Percentiles rank a stretch among this genome's conserved stretches.
Evolutionary conservation across 2,113 vertebrate species (phyloP).

Genomic region (Syngnathus scovelli): DNA sequence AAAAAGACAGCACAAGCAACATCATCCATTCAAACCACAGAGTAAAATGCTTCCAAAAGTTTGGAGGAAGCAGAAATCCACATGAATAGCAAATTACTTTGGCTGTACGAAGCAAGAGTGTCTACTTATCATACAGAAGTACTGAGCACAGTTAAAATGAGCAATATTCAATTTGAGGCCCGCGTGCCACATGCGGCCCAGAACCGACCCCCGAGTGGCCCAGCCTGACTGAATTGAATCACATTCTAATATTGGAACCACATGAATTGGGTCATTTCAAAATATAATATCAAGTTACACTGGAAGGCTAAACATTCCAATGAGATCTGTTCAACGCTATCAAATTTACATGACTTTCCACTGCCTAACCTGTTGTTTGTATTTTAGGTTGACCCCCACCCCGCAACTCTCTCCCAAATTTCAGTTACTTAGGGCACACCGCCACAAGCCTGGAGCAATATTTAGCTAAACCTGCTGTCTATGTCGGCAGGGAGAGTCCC

Average conservation of each 20-base stretch:
- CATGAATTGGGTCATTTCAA: slow-evolving; percentile 57
- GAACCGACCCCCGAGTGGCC: no score
- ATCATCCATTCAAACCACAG: slow-evolving; percentile 8
- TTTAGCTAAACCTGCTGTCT: slow-evolving; percentile 79
- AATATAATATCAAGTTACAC: slow-evolving; percentile 22
- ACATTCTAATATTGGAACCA: slow-evolving; percentile 44
- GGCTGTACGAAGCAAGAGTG: slow-evolving; percentile 32
- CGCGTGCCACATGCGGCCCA: no score
- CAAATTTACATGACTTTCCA: slow-evolving; percentile 21
- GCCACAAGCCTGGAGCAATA: slow-evolving; percentile 73
- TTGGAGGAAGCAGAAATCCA: slow-evolving; percentile 10
- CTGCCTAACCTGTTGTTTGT: slow-evolving; percentile 20
- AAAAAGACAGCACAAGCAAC: slow-evolving; percentile 23
- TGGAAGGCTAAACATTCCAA: slow-evolving; percentile 17
- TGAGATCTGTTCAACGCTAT: slow-evolving; percentile 19
- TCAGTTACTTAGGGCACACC: slow-evolving; percentile 38
- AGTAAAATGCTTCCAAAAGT: slow-evolving; percentile 3
- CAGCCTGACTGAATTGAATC: no score
- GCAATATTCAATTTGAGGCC: no score
- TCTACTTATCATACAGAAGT: slow-evolving; percentile 31
- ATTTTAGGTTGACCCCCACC: slow-evolving; percentile 36
- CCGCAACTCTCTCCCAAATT: slow-evolving; percentile 10
- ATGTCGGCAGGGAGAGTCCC: slow-evolving; percentile 79
- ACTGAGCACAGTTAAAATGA: slow-evolving; percentile 39
- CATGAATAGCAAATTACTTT: slow-evolving; percentile 29